A percentile compares a stretch with the other conserved stretches of the same genome.
phyloP scores from a whole-genome alignment of 2,113 vertebrate genomes.

The Colius striatus region DNA sequence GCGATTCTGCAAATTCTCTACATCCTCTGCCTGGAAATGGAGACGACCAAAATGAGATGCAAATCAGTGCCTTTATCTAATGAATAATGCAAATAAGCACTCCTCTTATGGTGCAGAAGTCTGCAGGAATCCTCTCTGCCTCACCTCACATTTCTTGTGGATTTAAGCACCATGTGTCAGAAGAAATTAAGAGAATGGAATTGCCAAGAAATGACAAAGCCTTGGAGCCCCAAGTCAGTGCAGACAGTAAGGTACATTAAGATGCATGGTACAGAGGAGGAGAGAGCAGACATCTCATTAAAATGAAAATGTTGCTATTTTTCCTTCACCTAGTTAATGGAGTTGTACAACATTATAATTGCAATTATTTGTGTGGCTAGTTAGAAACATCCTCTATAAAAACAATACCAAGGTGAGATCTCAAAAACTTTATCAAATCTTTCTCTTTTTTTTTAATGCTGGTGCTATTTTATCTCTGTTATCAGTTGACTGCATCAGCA shows the following conservation, averaged over 20 bases:
- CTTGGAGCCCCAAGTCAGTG: slow-evolving; percentile 65
- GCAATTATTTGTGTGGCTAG: slow-evolving; percentile 65
- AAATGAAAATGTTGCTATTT: slow-evolving; percentile 80
- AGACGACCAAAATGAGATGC: slow-evolving; percentile 77
- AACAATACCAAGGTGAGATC: background rate
- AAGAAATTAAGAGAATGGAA: slow-evolving; percentile 78
- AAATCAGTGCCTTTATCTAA: slow-evolving; percentile 81
- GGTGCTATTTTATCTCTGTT: background rate
- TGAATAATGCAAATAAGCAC: slow-evolving; percentile 84
- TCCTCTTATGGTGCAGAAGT: slow-evolving; percentile 68
- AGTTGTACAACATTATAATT: slow-evolving; percentile 61
- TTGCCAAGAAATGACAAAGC: slow-evolving; percentile 75
- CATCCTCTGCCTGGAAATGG: slow-evolving; percentile 65
- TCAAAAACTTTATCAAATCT: slow-evolving; percentile 7
- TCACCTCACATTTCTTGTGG: slow-evolving; percentile 76
- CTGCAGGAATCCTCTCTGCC: slow-evolving; percentile 79
- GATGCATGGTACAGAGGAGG: slow-evolving; percentile 55
- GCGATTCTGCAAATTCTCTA: slow-evolving; percentile 43
- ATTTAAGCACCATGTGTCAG: slow-evolving; percentile 81
- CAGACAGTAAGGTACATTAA: slow-evolving; percentile 69
- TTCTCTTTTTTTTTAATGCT: background rate
- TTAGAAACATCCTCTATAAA: slow-evolving; percentile 28
- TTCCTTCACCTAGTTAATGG: slow-evolving; percentile 77
- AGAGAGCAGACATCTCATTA: slow-evolving; percentile 73
- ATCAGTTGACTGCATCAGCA: slow-evolving; percentile 38